phyloP scores from a whole-genome alignment of 2,113 vertebrate genomes.

The Mormoops blainvillei region DNA sequence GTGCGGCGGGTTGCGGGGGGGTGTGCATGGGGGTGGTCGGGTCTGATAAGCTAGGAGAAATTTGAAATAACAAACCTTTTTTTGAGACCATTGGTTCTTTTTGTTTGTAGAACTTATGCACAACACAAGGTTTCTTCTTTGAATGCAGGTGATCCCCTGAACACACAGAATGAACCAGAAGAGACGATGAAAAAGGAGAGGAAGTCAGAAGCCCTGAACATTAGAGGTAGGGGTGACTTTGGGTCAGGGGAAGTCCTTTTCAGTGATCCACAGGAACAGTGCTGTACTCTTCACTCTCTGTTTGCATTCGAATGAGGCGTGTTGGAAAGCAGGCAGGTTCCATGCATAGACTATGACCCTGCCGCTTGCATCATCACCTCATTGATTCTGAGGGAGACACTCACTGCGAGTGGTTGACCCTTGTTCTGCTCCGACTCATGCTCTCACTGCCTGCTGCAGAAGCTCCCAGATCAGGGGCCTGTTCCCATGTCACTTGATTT shows the following conservation, averaged over 20 bases:
- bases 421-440: background rate
- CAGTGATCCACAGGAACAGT: fast-evolving
- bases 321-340: background rate
- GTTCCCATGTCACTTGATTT: background rate
- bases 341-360: slow-evolving; percentile 20
- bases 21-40: background rate
- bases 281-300: background rate
- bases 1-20: too few relatives aligned
- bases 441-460: background rate
- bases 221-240: slow-evolving; percentile 81
- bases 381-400: background rate
- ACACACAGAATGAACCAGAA: slow-evolving; percentile 65
- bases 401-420: slow-evolving; percentile 33
- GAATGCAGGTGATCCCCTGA: slow-evolving; percentile 85
- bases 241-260: fast-evolving
- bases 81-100: slow-evolving; percentile 82
- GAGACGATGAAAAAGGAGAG: slow-evolving; percentile 73
- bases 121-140: slow-evolving; percentile 90
- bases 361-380: slow-evolving; percentile 31
- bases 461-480: fast-evolving
- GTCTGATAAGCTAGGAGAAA: background rate
- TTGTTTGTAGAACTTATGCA: slow-evolving; percentile 88
- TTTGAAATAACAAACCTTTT: slow-evolving; percentile 65
- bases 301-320: background rate
- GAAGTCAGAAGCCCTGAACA: slow-evolving; percentile 85